These are phyloP conservation scores for Seriola rivoliana DNA, from an alignment of 2,113 vertebrate genomes.

Conservation along the genomic window DNA sequence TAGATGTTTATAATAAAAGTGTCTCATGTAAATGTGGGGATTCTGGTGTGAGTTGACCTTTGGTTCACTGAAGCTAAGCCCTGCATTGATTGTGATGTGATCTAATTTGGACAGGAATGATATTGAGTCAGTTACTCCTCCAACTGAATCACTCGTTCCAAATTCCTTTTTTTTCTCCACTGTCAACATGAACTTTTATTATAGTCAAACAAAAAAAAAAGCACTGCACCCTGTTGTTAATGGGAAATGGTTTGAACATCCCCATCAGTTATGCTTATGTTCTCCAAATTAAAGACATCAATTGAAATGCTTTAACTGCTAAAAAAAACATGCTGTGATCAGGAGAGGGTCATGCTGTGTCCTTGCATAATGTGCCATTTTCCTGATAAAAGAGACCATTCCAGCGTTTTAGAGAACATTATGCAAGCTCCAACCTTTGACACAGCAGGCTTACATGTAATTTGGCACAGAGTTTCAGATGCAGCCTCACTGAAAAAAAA, in stretches of 20 bases:
- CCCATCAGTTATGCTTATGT: slow-evolving; percentile 9
- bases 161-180: not conserved
- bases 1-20: slow-evolving; percentile 71
- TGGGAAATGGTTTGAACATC: not conserved
- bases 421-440: slow-evolving; percentile 63
- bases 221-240: not conserved
- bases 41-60: slow-evolving; percentile 1
- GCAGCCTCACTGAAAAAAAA: slow-evolving; percentile 22
- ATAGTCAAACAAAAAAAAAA: not conserved
- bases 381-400: slow-evolving; percentile 51
- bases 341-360: slow-evolving; percentile 8
- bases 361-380: slow-evolving; percentile 51
- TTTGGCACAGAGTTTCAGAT: slow-evolving; percentile 58
- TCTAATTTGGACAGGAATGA: not conserved
- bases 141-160: not conserved
- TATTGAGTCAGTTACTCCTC: slow-evolving; percentile 1
- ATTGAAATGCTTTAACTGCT: slow-evolving; percentile 41
- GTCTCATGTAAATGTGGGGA: not conserved
- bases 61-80: not conserved
- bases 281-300: slow-evolving; percentile 6
- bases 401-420: slow-evolving; percentile 50
- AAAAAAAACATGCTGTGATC: slow-evolving; percentile 26
- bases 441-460: slow-evolving; percentile 54
- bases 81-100: not conserved
- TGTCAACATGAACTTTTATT: not conserved